Base-by-base conservation (phyloP, 2,888 invertebrate genomes). In the Brachyopa scutellaris region DNA sequence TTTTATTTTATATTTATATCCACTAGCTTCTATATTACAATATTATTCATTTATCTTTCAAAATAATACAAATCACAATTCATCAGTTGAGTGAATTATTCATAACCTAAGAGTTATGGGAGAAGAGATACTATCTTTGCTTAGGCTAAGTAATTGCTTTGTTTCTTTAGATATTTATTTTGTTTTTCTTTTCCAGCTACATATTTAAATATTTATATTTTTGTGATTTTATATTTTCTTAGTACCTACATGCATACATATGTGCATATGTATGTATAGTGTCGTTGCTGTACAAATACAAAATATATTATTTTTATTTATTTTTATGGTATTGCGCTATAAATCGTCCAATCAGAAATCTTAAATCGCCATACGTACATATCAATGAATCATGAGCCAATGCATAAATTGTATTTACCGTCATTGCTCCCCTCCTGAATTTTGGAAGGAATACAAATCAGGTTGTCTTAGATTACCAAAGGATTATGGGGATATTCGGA, bases 331-430 rank as follows among this genome's bases (percentile, higher is more conserved):
- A 51, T 76, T 77, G 33, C 53, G 47, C 64, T 72, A 82, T 72
- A 82, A 77, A 64, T 51, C 47, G 59, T 59, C 77, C 77, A 82
- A 82, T 82, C 72, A 59, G 72, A 77, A 72, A 66, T 77, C 59
- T 66, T 77, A 66, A 82, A 77, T 77, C 61, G 70, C 42, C 64
- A 61, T 21, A 40, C 62, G n/a, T n/a, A 67, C 26, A 57, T 72
- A 70, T 77, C 82, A 77, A 72, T 77, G 76, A 82, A 82, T 82
- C 70, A 82, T 72, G 77, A 82, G 55, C 51, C 70, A 64, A 82
- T 82, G 82, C 69, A 64, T 49, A 72, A 57, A 66, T 36, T 38
- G 49, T 57, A 49, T 47, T 13, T 45, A 31, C 17, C 5, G 42
- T 19, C 15, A 19, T 29, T 13, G 4, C 15, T 47, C 36, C 2